These are phyloP conservation scores for Lampropteryx suffumata DNA, from an alignment of 2,888 invertebrate species.

Conservation along the genomic window DNA sequence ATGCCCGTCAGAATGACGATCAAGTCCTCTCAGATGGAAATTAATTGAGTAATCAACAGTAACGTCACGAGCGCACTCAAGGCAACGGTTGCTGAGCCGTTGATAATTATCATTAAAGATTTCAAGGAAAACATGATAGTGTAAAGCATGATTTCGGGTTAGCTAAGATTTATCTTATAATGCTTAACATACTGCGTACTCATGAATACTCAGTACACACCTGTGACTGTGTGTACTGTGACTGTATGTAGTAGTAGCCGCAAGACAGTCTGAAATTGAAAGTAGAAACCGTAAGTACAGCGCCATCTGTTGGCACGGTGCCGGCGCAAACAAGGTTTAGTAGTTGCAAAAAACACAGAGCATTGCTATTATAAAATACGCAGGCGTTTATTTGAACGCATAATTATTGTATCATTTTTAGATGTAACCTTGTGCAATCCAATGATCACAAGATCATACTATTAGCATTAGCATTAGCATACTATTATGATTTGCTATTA, in stretches of 20 bases:
- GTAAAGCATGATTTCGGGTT: not conserved
- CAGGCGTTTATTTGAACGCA: too few species aligned
- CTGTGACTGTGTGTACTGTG: too few species aligned
- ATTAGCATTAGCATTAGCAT: too few species aligned
- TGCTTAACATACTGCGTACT: too few species aligned
- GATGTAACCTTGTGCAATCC: too few species aligned
- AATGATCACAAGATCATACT: too few species aligned
- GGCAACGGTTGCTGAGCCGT: conserved; percentile 32
- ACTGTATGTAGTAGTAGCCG: too few species aligned
- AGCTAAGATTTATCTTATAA: not conserved
- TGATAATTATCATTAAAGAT: conserved; percentile 17
- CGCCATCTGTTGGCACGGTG: too few species aligned
- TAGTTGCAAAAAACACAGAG: not conserved
- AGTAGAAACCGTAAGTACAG: not conserved
- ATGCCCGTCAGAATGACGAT: conserved; percentile 52
- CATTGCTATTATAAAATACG: conserved; percentile 1
- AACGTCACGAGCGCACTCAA: conserved; percentile 43
- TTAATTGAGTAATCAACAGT: conserved; percentile 51
- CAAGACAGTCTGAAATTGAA: conserved; percentile 1
- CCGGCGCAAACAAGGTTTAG: not conserved
- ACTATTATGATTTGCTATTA: too few species aligned
- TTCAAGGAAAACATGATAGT: conserved; percentile 13
- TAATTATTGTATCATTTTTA: too few species aligned
- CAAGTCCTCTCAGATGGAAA: conserved; percentile 41
- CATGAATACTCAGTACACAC: too few species aligned